Evolutionary conservation across 2,113 vertebrate species (phyloP).

Genomic region (Periophthalmodon schlosseri): DNA sequence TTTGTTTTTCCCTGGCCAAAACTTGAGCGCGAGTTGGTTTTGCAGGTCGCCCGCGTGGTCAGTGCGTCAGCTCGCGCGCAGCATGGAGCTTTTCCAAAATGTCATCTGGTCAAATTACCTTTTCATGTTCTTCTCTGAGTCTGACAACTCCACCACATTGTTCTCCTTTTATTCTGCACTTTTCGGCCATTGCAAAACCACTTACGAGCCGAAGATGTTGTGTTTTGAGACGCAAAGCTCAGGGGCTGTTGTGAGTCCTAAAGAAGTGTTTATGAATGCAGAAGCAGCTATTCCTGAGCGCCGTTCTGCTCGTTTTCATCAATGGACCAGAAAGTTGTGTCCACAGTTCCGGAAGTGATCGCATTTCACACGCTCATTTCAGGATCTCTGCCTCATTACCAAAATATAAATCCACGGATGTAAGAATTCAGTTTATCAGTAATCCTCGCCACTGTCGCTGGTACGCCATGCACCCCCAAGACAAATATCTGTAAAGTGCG

Average conservation of each 20-base stretch:
- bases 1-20: not conserved
- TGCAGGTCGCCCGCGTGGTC: constrained; percentile 39
- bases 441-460: constrained; percentile 62
- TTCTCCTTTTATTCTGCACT: constrained; percentile 45
- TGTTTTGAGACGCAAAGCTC: constrained; percentile 60
- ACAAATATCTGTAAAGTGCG: fast-evolving
- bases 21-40: not conserved
- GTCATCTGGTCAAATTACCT: constrained; percentile 77
- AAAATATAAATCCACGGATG: constrained; percentile 50
- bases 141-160: constrained; percentile 73
- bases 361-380: constrained; percentile 89
- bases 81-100: not conserved
- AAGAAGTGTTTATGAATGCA: constrained; percentile 90
- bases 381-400: constrained; percentile 58
- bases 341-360: constrained; percentile 75
- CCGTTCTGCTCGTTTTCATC: constrained; percentile 75
- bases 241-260: constrained; percentile 88
- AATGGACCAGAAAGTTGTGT: constrained; percentile 73
- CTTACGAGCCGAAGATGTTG: constrained; percentile 25
- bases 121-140: constrained; percentile 84
- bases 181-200: constrained; percentile 64
- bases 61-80: not conserved
- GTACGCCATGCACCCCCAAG: constrained; percentile 54
- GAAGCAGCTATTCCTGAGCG: constrained; percentile 75
- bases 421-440: constrained; percentile 41